These are phyloP conservation scores for Stenolophus ochropezus DNA, from an alignment of 2,888 invertebrate genomes.

Conservation along the genomic window DNA sequence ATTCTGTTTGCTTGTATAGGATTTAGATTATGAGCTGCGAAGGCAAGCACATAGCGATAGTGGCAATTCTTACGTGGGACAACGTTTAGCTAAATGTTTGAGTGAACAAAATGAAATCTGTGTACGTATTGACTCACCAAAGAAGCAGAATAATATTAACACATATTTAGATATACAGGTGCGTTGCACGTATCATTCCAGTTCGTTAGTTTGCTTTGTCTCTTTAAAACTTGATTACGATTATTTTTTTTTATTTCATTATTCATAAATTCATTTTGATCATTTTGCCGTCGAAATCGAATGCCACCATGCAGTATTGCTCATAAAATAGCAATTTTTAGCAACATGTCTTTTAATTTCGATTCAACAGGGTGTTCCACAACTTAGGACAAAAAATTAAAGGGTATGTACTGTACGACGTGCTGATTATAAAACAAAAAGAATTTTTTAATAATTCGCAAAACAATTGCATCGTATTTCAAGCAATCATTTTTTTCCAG, in stretches of 20 bases:
- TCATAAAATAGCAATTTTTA: no score
- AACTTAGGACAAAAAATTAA: no score
- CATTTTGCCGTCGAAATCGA: background rate
- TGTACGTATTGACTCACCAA: conserved; percentile 76
- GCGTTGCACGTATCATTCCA: conserved; percentile 59
- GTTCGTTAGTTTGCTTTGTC: background rate
- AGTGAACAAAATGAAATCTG: conserved; percentile 71
- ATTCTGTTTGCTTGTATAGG: conserved; percentile 71
- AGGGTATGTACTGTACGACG: no score
- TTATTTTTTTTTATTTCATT: background rate
- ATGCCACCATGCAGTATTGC: no score
- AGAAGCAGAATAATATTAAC: conserved; percentile 76
- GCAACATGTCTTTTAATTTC: no score
- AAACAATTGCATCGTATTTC: no score
- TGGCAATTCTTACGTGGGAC: conserved; percentile 85
- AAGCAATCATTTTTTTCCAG: no score
- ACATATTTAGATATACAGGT: conserved; percentile 77
- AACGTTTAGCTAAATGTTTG: conserved; percentile 80
- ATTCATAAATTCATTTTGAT: background rate
- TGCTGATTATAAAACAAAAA: no score
- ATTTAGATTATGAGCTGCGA: conserved; percentile 86
- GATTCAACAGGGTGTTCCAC: no score
- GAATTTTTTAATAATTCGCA: no score
- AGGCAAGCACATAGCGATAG: conserved; percentile 77
- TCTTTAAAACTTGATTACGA: background rate